These are phyloP conservation scores for Neosilurus hyrtlii DNA, from an alignment of 2,797 vertebrate species.

Conservation along the genomic window DNA sequence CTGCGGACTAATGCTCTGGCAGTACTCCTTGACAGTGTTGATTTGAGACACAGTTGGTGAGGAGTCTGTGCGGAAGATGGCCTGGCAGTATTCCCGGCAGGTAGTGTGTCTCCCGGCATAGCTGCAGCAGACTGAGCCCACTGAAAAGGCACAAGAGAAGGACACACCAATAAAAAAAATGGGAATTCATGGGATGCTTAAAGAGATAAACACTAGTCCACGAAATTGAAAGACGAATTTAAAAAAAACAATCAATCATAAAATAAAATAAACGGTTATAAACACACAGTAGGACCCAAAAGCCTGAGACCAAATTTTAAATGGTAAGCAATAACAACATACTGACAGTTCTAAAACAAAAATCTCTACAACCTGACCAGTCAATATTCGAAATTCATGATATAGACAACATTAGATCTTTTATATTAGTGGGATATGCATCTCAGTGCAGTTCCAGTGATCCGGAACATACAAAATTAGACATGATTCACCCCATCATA, in stretches of 20 bases:
- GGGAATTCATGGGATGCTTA: not conserved
- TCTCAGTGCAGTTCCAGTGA: no score
- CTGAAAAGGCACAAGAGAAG: slow-evolving; percentile 63
- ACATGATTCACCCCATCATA: no score
- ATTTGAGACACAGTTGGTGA: slow-evolving; percentile 95
- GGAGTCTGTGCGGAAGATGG: slow-evolving; percentile 97
- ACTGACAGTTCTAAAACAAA: no score
- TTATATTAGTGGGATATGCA: no score
- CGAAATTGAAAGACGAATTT: not conserved
- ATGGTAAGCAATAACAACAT: no score
- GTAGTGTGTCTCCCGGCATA: slow-evolving; percentile 95
- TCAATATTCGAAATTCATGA: no score
- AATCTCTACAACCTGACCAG: no score
- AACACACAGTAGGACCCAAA: not conserved
- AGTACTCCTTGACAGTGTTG: slow-evolving; percentile 90
- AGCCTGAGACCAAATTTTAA: not conserved
- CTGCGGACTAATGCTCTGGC: slow-evolving; percentile 87
- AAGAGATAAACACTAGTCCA: not conserved
- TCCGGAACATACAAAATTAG: no score
- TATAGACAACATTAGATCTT: no score
- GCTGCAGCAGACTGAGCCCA: slow-evolving; percentile 95
- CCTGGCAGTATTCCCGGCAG: slow-evolving; percentile 95
- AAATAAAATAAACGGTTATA: not conserved
- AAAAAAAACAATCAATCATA: not conserved
- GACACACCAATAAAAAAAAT: not conserved